A percentile compares a stretch with the other conserved stretches of the same genome.
phyloP scores from a whole-genome alignment of 2,113 vertebrate genomes.

The Marmota monax region DNA sequence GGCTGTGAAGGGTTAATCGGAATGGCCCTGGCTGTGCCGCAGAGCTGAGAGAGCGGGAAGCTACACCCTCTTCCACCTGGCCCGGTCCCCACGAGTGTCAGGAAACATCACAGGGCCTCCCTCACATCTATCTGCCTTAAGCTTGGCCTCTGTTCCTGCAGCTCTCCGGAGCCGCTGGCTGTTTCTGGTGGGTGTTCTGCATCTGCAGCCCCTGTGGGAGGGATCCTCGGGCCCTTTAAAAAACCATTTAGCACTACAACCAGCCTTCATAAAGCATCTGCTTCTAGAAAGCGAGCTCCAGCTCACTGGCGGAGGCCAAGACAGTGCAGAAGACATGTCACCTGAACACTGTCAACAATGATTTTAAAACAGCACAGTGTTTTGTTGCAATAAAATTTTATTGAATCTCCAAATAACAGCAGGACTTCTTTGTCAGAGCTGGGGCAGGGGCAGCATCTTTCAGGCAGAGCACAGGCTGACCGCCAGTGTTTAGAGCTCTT shows the following conservation, averaged over 20 bases:
- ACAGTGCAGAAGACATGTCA: accelerated
- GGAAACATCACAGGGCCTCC: not conserved
- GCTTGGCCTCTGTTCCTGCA: constrained; percentile 16
- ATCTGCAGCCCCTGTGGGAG: not conserved
- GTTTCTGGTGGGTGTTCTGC: not conserved
- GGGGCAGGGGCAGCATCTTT: no score
- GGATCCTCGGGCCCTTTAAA: not conserved
- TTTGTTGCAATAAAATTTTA: not conserved
- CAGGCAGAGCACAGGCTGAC: not conserved
- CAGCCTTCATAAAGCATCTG: not conserved
- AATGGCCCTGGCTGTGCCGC: constrained; percentile 67
- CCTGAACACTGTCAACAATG: not conserved
- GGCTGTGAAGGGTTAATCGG: constrained; percentile 80
- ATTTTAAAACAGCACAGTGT: not conserved
- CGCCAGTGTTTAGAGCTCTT: accelerated
- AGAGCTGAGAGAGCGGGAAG: constrained; percentile 68
- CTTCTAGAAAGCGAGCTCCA: not conserved
- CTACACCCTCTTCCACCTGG: constrained; percentile 64
- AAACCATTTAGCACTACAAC: accelerated
- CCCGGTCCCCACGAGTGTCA: constrained; percentile 68
- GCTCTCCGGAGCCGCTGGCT: not conserved
- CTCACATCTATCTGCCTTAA: constrained; percentile 41
- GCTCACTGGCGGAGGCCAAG: no score
- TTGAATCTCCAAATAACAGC: not conserved
- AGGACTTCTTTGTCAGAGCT: not conserved